phyloP scores from a whole-genome alignment of 2,888 invertebrate species.

The Amiota minor region DNA sequence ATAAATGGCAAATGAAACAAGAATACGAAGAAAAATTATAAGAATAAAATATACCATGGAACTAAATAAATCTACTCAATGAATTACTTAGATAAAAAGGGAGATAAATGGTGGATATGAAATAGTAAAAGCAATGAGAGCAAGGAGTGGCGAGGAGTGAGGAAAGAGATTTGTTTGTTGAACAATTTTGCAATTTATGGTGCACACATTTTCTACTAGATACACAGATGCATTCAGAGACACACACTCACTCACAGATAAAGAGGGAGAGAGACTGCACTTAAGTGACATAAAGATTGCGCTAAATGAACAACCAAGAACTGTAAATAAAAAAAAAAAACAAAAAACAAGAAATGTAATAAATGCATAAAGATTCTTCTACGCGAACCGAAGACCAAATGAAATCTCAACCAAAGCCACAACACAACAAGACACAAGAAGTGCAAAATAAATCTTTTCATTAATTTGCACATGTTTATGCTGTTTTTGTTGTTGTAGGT shows the following conservation, averaged over 20 bases:
- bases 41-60: neutral
- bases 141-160: neutral
- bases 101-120: neutral
- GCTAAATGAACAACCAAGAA: neutral
- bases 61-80: neutral
- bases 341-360: neutral
- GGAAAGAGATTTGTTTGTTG: neutral
- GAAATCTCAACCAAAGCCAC: neutral
- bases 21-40: no score
- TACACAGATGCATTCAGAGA: neutral
- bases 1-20: constrained; percentile 1
- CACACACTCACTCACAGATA: neutral
- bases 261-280: no score
- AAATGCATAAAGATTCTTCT: no score
- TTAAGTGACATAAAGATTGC: constrained; percentile 12
- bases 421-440: neutral
- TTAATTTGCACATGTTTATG: neutral
- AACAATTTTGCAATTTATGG: constrained; percentile 3
- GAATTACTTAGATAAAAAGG: neutral
- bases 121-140: neutral
- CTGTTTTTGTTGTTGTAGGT: no score
- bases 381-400: neutral
- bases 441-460: neutral
- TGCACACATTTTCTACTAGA: constrained; percentile 5
- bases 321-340: neutral